A percentile compares a stretch with the other conserved stretches of the same genome.
Evolutionary conservation across 1,140 invertebrate species (phyloP).

Genomic region (Archivesica marissinica): DNA sequence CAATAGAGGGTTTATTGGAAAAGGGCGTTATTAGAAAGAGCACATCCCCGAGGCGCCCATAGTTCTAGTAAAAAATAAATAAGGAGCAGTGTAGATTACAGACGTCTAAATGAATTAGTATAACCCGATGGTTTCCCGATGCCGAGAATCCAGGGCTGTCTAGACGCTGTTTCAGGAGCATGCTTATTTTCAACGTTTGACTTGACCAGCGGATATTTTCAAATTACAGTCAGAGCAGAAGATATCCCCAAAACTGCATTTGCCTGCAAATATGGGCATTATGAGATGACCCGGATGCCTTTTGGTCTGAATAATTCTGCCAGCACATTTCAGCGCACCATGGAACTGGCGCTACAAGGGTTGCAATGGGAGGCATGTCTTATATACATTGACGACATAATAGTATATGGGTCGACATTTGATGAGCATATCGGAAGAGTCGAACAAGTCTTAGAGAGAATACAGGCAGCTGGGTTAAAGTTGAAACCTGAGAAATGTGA

Average conservation of each 20-base stretch:
- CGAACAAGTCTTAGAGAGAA: slow-evolving; percentile 15
- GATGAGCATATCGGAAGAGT: slow-evolving; percentile 4
- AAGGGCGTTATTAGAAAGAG: no score
- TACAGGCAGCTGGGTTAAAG: slow-evolving; percentile 44
- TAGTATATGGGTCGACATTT: slow-evolving; percentile 42
- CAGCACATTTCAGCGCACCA: slow-evolving; percentile 30
- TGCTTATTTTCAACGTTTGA: no score
- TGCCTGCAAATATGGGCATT: slow-evolving; percentile 12
- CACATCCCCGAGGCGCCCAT: no score
- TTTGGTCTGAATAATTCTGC: slow-evolving; percentile 12
- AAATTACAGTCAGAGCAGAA: no score
- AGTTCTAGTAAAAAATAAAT: no score
- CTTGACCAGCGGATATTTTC: no score
- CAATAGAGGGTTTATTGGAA: slow-evolving; percentile 10
- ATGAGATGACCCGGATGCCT: background rate
- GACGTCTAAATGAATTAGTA: no score
- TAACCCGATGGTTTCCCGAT: no score
- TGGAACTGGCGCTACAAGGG: slow-evolving; percentile 45
- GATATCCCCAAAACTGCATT: slow-evolving; percentile 80
- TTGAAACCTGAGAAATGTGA: slow-evolving; percentile 57
- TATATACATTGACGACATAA: slow-evolving; percentile 66
- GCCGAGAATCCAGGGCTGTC: no score
- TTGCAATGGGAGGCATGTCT: slow-evolving; percentile 52
- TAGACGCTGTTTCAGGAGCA: no score
- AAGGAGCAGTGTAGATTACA: no score